Evolutionary conservation across 2,888 invertebrate species (phyloP).

Genomic region (Tanypteryx hageni): DNA sequence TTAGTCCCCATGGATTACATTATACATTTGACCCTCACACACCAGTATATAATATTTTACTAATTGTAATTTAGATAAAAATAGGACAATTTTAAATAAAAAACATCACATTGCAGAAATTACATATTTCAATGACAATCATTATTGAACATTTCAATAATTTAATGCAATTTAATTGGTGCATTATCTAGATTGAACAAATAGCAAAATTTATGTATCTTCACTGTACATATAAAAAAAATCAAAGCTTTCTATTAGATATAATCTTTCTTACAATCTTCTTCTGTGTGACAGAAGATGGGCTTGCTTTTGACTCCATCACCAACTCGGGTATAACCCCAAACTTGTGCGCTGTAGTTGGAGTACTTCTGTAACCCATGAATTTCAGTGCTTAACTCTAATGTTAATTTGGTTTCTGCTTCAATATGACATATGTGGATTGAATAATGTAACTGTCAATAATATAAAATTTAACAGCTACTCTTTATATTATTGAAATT

Average conservation of each 20-base stretch:
- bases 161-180: not conserved
- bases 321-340: conserved; percentile 75
- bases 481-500: not conserved
- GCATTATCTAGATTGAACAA: not conserved
- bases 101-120: too few relatives aligned
- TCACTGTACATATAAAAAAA: not conserved
- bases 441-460: not conserved
- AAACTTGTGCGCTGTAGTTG: conserved; percentile 75
- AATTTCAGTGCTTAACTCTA: conserved; percentile 71
- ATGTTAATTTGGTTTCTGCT: conserved; percentile 72
- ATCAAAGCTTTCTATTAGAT: not conserved
- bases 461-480: not conserved
- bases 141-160: not conserved
- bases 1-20: not conserved
- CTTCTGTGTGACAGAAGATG: conserved; percentile 75
- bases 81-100: too few relatives aligned
- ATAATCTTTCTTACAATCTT: conserved; percentile 74
- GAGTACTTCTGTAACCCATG: conserved; percentile 74
- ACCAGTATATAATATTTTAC: too few relatives aligned
- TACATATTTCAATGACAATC: not conserved
- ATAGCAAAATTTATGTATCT: not conserved
- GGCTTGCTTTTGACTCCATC: conserved; percentile 74
- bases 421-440: conserved; percentile 70
- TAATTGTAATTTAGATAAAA: too few relatives aligned
- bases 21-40: not conserved